These are phyloP conservation scores for Xestia ashworthii DNA, from an alignment of 2,888 invertebrate genomes.

Conservation along the genomic window DNA sequence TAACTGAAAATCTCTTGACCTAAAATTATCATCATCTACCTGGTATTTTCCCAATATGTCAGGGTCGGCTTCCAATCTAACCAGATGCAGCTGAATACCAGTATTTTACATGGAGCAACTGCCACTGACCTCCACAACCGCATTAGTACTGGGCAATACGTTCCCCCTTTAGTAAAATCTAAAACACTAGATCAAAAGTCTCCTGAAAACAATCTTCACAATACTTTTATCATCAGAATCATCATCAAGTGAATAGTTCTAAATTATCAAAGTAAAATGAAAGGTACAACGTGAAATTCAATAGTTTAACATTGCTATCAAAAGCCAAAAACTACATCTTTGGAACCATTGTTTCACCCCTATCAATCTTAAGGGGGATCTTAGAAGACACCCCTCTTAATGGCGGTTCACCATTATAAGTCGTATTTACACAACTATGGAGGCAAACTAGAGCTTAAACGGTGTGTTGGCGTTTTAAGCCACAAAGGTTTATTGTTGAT, in stretches of 20 bases:
- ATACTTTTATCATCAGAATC: neutral
- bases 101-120: no score
- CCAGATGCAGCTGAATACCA: no score
- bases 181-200: neutral
- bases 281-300: neutral
- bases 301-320: constrained; percentile 1
- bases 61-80: no score
- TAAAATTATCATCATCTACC: neutral
- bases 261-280: neutral
- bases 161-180: no score
- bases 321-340: constrained; percentile 29
- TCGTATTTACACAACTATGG: constrained; percentile 33
- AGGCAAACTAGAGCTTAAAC: constrained; percentile 11
- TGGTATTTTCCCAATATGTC: no score
- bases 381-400: constrained; percentile 37
- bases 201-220: neutral
- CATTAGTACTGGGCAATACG: no score
- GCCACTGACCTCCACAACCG: no score
- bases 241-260: neutral
- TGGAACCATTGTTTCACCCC: constrained; percentile 42
- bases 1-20: neutral
- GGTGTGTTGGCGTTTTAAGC: constrained; percentile 2
- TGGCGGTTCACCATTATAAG: constrained; percentile 31
- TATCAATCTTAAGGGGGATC: constrained; percentile 23
- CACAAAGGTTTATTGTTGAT: neutral